These are phyloP conservation scores for Acropternis orthonyx DNA, from an alignment of 2,797 vertebrate genomes.

Conservation along the genomic window DNA sequence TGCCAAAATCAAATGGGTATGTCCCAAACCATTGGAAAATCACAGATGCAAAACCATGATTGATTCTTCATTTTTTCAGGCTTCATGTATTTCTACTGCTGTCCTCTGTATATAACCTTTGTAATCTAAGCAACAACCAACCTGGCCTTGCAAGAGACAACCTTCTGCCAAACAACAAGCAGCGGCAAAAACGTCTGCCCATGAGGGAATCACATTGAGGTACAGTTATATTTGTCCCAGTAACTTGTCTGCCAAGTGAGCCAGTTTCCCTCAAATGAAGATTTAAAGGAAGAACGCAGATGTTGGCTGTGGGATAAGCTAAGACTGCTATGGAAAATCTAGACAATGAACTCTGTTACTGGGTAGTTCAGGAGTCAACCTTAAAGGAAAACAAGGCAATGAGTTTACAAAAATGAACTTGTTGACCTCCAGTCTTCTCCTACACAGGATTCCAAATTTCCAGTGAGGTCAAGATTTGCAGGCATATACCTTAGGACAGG, in stretches of 20 bases:
- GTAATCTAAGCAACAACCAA: not conserved
- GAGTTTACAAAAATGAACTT: not conserved
- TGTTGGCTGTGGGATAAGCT: not conserved
- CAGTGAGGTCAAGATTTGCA: not conserved
- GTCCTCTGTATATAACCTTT: not conserved
- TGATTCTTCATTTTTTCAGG: not conserved
- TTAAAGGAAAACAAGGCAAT: constrained; percentile 7
- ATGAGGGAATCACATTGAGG: constrained; percentile 16
- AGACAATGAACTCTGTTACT: not conserved
- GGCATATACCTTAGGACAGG: not conserved
- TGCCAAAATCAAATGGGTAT: constrained; percentile 30
- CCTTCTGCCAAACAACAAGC: not conserved
- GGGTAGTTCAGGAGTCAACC: not conserved
- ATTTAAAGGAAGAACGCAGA: constrained; percentile 35
- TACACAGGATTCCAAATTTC: not conserved
- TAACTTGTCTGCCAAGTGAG: constrained; percentile 23
- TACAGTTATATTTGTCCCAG: constrained; percentile 48
- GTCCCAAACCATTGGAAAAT: constrained; percentile 20
- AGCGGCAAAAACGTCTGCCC: constrained; percentile 1
- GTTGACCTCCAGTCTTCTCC: not conserved
- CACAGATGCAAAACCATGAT: not conserved
- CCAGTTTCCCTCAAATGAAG: constrained; percentile 6
- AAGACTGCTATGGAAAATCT: not conserved
- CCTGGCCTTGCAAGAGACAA: not conserved
- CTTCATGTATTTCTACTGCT: not conserved